Conservation (phyloP, 2,888 invertebrate genomes). For the Xylophagus ater region DNA sequence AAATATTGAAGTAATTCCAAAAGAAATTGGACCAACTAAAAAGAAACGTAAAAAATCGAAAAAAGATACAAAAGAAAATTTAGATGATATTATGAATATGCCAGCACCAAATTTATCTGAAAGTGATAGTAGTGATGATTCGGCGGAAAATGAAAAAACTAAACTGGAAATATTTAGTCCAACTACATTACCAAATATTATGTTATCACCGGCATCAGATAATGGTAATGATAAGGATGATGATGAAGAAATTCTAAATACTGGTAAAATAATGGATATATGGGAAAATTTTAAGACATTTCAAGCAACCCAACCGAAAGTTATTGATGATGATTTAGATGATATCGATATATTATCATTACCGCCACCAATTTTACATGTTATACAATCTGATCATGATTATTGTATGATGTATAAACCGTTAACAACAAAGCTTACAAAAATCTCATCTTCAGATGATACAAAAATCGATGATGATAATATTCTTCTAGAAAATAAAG, state of each 20-base stretch:
- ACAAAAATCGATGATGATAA: constrained; percentile 11
- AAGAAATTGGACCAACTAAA: constrained; percentile 15
- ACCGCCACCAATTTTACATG: constrained; percentile 41
- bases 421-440: constrained; percentile 37
- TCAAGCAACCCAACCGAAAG: constrained; percentile 18
- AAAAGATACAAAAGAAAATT: constrained; percentile 31
- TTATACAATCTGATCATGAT: constrained; percentile 61
- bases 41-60: constrained; percentile 36
- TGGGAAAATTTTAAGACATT: constrained; percentile 33
- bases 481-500: constrained; percentile 26
- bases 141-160: constrained; percentile 37
- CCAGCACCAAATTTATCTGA: constrained; percentile 76
- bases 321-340: constrained; percentile 16
- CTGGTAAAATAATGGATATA: constrained; percentile 24
- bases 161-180: constrained; percentile 19
- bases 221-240: constrained; percentile 25
- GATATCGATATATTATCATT: constrained; percentile 13
- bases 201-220: constrained; percentile 34
- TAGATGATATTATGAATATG: constrained; percentile 55
- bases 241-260: constrained; percentile 19
- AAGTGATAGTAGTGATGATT: constrained; percentile 68
- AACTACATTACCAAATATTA: constrained; percentile 30
- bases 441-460: too few species aligned
- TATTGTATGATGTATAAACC: constrained; percentile 48
- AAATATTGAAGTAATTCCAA: constrained; percentile 11